Conservation (phyloP, 2,797 vertebrate genomes). For the Falco columbarius region DNA sequence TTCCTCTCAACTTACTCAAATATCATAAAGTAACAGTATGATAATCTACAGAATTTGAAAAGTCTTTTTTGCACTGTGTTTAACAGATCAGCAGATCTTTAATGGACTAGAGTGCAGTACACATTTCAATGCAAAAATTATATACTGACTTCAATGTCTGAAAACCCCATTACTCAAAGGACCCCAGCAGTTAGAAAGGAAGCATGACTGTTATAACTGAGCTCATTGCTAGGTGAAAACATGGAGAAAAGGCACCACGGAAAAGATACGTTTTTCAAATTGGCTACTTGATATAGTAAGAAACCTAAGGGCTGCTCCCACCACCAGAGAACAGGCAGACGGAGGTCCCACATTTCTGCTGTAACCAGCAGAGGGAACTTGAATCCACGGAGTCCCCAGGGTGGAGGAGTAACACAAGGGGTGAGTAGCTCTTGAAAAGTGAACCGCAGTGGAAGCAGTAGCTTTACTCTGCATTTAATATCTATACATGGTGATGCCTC, state of each 20-base stretch:
- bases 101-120: neutral
- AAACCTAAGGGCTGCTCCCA: neutral
- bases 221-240: neutral
- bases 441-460: neutral
- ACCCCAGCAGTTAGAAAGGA: neutral
- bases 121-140: neutral
- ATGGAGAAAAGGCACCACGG: neutral
- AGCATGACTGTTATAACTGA: neutral
- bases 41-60: neutral
- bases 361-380: constrained; percentile 48
- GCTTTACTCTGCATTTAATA: neutral
- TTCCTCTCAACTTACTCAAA: neutral
- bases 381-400: neutral
- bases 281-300: neutral
- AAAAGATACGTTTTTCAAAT: neutral
- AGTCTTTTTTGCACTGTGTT: neutral
- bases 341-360: neutral
- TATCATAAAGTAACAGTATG: neutral
- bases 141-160: neutral
- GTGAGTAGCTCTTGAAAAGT: neutral
- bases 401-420: neutral
- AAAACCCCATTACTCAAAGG: neutral
- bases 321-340: neutral
- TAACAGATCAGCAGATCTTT: neutral
- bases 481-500: neutral